These are phyloP conservation scores for Julus scanicus DNA, from an alignment of 2,888 invertebrate genomes.

Conservation along the genomic window DNA sequence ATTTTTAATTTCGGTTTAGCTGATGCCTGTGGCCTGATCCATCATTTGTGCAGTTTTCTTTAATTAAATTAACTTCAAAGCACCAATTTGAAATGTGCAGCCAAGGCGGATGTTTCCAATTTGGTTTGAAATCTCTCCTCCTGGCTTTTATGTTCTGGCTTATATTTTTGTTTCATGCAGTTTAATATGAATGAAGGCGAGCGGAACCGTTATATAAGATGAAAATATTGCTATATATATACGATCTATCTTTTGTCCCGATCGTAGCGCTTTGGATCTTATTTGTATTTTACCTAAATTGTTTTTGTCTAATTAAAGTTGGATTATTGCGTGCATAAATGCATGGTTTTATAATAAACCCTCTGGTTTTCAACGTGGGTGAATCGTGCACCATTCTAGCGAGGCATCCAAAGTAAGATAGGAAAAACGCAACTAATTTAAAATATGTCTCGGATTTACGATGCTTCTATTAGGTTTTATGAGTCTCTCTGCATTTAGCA, in stretches of 20 bases:
- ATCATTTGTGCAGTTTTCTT: slow-evolving; percentile 34
- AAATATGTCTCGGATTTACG: slow-evolving; percentile 23
- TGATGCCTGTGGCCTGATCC: slow-evolving; percentile 42
- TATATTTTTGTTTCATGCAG: slow-evolving; percentile 39
- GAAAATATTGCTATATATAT: neutral
- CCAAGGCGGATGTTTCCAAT: slow-evolving; percentile 29
- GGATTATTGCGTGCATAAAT: slow-evolving; percentile 39
- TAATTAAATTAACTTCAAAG: slow-evolving; percentile 29
- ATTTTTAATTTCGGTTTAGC: slow-evolving; percentile 35
- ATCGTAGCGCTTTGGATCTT: slow-evolving; percentile 6
- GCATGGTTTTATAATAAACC: slow-evolving; percentile 36
- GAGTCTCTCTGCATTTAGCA: slow-evolving; percentile 39
- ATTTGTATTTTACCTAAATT: slow-evolving; percentile 16
- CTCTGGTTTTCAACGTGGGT: neutral
- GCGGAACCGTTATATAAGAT: neutral
- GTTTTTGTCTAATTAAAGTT: slow-evolving; percentile 42
- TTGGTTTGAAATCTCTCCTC: slow-evolving; percentile 9
- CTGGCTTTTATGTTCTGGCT: slow-evolving; percentile 29
- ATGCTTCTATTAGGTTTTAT: slow-evolving; percentile 28
- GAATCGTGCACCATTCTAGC: neutral
- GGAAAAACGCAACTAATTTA: slow-evolving; percentile 9
- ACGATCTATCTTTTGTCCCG: slow-evolving; percentile 9
- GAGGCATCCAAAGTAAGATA: neutral
- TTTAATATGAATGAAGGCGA: neutral
- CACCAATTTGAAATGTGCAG: slow-evolving; percentile 36